These are phyloP conservation scores for Hemicrepidius hirtus DNA, from an alignment of 2,888 invertebrate genomes.

Conservation along the genomic window DNA sequence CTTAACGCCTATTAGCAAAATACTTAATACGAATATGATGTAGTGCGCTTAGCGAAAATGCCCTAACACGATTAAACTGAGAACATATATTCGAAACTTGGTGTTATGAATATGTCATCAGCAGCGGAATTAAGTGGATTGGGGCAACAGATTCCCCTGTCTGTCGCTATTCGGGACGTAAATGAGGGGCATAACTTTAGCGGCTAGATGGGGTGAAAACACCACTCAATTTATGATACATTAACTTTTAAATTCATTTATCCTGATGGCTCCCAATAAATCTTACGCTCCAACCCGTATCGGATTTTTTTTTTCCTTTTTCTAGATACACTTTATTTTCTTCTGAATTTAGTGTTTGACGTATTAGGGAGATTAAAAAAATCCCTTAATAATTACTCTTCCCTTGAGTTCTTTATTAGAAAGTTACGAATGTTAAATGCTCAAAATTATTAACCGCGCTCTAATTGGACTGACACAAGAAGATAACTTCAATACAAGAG, in stretches of 20 bases:
- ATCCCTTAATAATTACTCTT: too few species aligned
- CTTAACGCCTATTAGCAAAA: background rate
- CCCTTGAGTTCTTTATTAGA: too few species aligned
- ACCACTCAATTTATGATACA: constrained; percentile 21
- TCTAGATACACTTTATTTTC: background rate
- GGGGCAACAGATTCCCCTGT: constrained; percentile 34
- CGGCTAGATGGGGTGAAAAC: constrained; percentile 19
- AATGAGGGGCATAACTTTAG: constrained; percentile 25
- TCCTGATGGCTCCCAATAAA: background rate
- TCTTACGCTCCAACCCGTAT: background rate
- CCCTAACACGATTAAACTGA: constrained; percentile 35
- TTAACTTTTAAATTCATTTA: constrained; percentile 27
- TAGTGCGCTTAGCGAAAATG: constrained; percentile 25
- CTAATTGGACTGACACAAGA: too few species aligned
- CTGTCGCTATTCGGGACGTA: constrained; percentile 22
- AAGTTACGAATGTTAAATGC: too few species aligned
- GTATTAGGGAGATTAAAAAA: background rate
- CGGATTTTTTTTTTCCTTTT: constrained; percentile 1
- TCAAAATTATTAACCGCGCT: too few species aligned
- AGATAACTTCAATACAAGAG: too few species aligned
- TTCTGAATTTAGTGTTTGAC: background rate
- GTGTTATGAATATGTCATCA: constrained; percentile 39
- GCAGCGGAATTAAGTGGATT: constrained; percentile 42
- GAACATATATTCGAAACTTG: constrained; percentile 27
- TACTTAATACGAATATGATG: constrained; percentile 21